These are phyloP conservation scores for Loriculus beryllinus DNA, from an alignment of 2,797 vertebrate genomes.

Conservation along the genomic window DNA sequence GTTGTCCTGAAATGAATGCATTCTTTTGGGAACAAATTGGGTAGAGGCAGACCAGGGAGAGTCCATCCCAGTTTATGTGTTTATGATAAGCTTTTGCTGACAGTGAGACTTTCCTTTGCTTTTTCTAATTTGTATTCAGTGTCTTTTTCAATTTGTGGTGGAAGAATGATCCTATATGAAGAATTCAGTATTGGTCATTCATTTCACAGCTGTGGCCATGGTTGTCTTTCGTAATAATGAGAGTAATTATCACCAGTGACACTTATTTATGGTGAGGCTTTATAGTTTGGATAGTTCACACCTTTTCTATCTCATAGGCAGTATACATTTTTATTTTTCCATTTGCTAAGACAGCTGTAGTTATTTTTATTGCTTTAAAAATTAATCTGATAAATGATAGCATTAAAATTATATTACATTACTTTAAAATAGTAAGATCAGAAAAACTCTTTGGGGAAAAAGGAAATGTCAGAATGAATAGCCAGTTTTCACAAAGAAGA, in stretches of 20 bases:
- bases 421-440: constrained; percentile 28
- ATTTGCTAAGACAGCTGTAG: not conserved
- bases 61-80: not conserved
- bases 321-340: not conserved
- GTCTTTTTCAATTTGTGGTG: not conserved
- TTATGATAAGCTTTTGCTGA: not conserved
- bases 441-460: constrained; percentile 8
- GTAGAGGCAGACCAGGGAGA: not conserved
- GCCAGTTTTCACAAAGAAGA: constrained; percentile 15
- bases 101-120: not conserved
- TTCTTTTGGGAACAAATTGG: not conserved
- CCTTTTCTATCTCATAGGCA: not conserved
- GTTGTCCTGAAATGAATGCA: not conserved
- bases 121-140: not conserved
- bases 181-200: not conserved
- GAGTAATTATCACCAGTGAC: not conserved
- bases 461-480: constrained; percentile 25
- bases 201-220: constrained; percentile 4
- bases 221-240: constrained; percentile 25
- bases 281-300: not conserved
- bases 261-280: not conserved
- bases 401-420: constrained; percentile 12
- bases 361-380: not conserved
- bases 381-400: not conserved
- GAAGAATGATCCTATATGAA: not conserved